Base-by-base conservation (phyloP, 1,140 invertebrate genomes). In the Phymastichus coffea region DNA sequence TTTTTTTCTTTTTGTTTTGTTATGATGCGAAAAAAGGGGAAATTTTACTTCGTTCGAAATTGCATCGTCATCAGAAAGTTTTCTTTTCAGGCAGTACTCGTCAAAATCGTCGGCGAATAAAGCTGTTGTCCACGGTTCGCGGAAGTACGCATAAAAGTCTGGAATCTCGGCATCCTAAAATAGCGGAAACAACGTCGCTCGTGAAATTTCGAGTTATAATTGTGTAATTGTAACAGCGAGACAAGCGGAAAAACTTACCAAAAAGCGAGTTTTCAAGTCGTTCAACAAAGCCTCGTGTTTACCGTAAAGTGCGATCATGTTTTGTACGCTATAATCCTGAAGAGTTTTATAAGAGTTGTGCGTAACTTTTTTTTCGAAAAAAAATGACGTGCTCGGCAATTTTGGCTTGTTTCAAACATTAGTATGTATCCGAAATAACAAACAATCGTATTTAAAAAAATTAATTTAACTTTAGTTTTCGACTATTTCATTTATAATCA, bases 251-350 rank as follows among this genome's bases (percentile, higher is more conserved):
- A 7, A 7, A 40, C 74, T 69, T 69, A 80, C 81, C 70, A 83
- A 69, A 67, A 80, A 87, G 40, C 83, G 77, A 14, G 71, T 64
- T 9, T 82, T 69, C 1, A 88, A 56, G 52, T 85, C 83, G 69
- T 87, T 86, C 23, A 88, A 74, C 54, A 86, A 69, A 1, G 75
- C 79, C 59, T 88, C 85, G 63, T 88, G 86, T 66, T 84, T 85
- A 0, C 85, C 86, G 67, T 84, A 87, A 14, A 88, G 61, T 26
- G 74, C 67, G 3, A 75, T 70, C 1, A 87, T 65, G 43, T 83
- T 83, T 0, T 81, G 76, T 0, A 79, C 63, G 22, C 81, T 77
- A 33, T 86, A 82, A 51, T 71, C 62, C 80, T 83, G 33, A n/a
- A n/a, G n/a, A n/a, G n/a, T n/a, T n/a, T n/a, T n/a, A n/a, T n/a